Evolutionary conservation across 2,888 invertebrate species (phyloP).

Genomic region (Erpobdella octoculata): DNA sequence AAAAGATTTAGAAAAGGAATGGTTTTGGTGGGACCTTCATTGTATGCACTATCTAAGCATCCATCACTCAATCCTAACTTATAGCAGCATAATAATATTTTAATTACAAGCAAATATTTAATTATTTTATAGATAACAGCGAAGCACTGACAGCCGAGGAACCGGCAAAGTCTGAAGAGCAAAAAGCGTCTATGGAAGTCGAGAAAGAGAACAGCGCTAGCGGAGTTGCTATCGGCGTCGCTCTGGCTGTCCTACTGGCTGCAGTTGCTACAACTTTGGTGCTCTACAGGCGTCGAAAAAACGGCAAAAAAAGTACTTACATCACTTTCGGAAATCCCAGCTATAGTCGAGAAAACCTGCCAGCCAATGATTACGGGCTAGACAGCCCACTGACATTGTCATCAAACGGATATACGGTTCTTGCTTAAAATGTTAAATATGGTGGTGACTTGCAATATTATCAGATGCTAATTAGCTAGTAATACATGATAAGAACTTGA

Average conservation of each 20-base stretch:
- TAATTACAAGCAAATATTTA: not conserved
- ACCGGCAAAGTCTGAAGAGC: not conserved
- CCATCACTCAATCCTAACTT: no score
- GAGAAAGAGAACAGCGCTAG: slow-evolving; percentile 23
- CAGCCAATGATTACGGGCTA: slow-evolving; percentile 35
- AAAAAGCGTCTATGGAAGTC: not conserved
- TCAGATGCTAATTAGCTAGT: no score
- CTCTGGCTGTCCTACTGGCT: slow-evolving; percentile 30
- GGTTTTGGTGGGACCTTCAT: no score
- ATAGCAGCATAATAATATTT: no score
- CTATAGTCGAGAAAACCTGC: slow-evolving; percentile 36
- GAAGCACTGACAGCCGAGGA: slow-evolving; percentile 3
- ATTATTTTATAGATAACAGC: not conserved
- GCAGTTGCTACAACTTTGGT: slow-evolving; percentile 25
- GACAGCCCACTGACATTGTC: slow-evolving; percentile 37
- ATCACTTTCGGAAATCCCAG: slow-evolving; percentile 36
- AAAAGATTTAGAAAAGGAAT: no score
- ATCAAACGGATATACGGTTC: slow-evolving; percentile 36
- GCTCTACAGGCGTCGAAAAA: slow-evolving; percentile 26
- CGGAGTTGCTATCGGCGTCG: slow-evolving; percentile 32
- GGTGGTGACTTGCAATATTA: not conserved
- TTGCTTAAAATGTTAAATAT: slow-evolving; percentile 28
- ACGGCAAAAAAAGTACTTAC: slow-evolving; percentile 35
- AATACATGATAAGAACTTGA: no score
- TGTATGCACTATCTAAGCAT: no score